Percentiles rank a stretch among this genome's conserved stretches.
Evolutionary conservation across 1,140 invertebrate species (phyloP).

Genomic region (Berghia stephanieae): DNA sequence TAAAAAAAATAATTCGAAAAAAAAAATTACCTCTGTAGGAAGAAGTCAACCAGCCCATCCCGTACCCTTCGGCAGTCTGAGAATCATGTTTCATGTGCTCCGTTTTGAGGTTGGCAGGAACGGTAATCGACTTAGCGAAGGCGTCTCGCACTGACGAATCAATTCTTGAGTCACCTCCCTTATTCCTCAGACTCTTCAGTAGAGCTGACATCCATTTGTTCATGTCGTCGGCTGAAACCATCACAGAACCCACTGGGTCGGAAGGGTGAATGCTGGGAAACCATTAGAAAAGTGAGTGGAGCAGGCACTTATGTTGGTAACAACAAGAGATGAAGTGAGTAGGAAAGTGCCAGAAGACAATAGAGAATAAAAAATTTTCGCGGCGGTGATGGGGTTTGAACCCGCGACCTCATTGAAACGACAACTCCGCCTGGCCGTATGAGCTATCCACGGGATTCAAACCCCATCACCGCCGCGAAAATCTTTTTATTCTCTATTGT

Average conservation of each 20-base stretch:
- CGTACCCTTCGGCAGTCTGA: neutral
- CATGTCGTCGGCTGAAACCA: slow-evolving; percentile 19
- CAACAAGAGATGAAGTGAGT: no score
- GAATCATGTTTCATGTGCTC: neutral
- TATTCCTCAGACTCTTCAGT: slow-evolving; percentile 1
- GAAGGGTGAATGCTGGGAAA: slow-evolving; percentile 21
- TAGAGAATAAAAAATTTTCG: no score
- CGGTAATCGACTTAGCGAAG: slow-evolving; percentile 15
- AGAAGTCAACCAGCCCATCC: slow-evolving; percentile 23
- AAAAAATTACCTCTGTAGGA: slow-evolving; percentile 23
- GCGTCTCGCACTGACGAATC: slow-evolving; percentile 15
- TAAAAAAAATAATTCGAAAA: no score
- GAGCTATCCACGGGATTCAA: no score
- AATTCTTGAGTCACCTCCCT: slow-evolving; percentile 18
- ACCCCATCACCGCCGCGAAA: no score
- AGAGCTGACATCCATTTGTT: slow-evolving; percentile 21
- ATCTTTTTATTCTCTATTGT: no score
- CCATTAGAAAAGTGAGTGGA: no score
- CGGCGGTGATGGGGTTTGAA: no score
- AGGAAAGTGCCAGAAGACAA: no score
- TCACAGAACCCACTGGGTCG: slow-evolving; percentile 8
- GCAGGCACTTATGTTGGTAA: no score
- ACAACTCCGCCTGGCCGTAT: no score
- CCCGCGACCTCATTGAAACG: no score
- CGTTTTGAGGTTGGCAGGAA: neutral